Base-by-base conservation (phyloP, 2,888 invertebrate genomes). In the Pimpla rufipes region DNA sequence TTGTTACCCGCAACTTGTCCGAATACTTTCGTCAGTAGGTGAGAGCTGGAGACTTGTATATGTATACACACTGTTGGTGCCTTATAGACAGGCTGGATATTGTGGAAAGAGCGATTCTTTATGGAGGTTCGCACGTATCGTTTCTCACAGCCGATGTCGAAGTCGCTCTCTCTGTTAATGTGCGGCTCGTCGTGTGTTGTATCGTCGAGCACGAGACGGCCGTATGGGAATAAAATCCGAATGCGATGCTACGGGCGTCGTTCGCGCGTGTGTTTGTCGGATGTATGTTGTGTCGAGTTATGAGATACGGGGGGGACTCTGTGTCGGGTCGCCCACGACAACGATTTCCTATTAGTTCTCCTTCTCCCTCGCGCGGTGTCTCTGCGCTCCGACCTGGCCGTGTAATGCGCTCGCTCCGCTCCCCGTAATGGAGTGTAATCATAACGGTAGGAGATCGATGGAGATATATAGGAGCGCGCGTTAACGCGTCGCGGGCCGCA, bases 381-480 rank as follows among this genome's bases (percentile, higher is more conserved):
- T 67, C 45, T 40, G 37, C n/a, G n/a, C n/a, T n/a, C n/a, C n/a
- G n/a, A 13, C 35, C 45, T 71, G 21, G 47, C 47, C 10, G 2
- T 47, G 21, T 42, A 16, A 59, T 59, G 13, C 35, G 59, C 37
- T 78, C n/a, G n/a, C n/a, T n/a, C n/a, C 57, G 52, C 50, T 55
- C 35, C 40, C 75, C 70, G 75, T 83, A 79, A 83, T 83, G 75
- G 79, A 76, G 70, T 47, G 23, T 75, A 79, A 83, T 83, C 83
- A 79, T 83, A 79, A 79, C 83, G 83, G 83, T 79, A 79, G 83
- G 83, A 83, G 79, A 83, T 83, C 79, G 79, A 83, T 76, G 70
- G 66, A 67, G 79, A n/a, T n/a, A 79, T 76, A 73, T 50, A 79
- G 47, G 57, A 42, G 70, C 52, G 66, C 11, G 42, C 74, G 71